These are phyloP conservation scores for Nibea albiflora DNA, from an alignment of 2,113 vertebrate genomes.

Conservation along the genomic window DNA sequence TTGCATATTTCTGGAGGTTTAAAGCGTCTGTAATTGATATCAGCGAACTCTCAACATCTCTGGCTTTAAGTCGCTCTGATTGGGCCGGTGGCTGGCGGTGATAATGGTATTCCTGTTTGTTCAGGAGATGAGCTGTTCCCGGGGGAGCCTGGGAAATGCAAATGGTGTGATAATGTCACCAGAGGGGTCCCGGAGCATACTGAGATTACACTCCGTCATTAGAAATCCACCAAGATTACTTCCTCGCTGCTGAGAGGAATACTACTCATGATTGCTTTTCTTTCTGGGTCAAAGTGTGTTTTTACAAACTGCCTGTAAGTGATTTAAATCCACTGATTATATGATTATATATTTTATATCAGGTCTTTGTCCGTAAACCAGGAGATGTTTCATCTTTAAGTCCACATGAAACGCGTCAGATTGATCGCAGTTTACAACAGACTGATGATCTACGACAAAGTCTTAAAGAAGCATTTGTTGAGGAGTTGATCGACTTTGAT, in stretches of 20 bases:
- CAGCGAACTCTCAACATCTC: conserved; percentile 14
- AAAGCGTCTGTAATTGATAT: neutral
- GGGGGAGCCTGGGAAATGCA: conserved; percentile 36
- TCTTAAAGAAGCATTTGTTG: too few species aligned
- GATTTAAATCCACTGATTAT: neutral
- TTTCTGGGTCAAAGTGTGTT: too few species aligned
- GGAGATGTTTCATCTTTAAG: too few species aligned
- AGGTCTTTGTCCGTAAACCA: too few species aligned
- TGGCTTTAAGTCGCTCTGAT: neutral
- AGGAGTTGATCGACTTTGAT: too few species aligned
- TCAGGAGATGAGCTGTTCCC: conserved; percentile 48
- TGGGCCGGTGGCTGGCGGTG: conserved; percentile 16
- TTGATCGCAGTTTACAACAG: too few species aligned
- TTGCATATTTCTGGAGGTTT: neutral
- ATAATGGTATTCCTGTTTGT: conserved; percentile 50
- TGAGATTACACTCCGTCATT: conserved; percentile 36
- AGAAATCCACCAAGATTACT: conserved; percentile 25
- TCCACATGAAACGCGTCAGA: too few species aligned
- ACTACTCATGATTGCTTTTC: neutral
- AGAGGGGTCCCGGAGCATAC: conserved; percentile 42
- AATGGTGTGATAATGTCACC: conserved; percentile 55
- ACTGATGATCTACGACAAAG: too few species aligned
- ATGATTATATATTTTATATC: too few species aligned
- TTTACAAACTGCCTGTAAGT: neutral
- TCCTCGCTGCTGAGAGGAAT: conserved; percentile 25